Evolutionary conservation across 1,140 invertebrate species (phyloP).

Genomic region (Panulirus ornatus): DNA sequence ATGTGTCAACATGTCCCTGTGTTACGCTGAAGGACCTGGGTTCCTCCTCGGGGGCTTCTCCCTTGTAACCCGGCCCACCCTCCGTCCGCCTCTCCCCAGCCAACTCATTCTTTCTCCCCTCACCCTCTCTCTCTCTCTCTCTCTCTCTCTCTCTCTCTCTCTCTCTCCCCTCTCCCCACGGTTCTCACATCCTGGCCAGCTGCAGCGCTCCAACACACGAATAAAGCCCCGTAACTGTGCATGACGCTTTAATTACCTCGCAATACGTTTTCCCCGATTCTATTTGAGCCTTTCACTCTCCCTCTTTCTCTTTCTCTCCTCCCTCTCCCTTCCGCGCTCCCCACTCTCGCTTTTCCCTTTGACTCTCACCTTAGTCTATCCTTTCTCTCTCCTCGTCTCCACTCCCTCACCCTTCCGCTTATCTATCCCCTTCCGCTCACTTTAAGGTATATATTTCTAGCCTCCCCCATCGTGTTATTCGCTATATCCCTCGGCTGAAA

Average conservation of each 20-base stretch:
- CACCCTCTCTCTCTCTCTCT: background rate
- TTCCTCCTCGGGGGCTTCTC: no score
- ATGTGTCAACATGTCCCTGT: no score
- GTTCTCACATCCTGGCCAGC: no score
- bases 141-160: background rate
- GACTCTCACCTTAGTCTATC: background rate
- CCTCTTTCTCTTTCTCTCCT: background rate
- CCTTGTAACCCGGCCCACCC: background rate
- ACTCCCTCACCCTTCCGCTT: no score
- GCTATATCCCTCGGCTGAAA: no score
- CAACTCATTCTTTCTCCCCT: background rate
- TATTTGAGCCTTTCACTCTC: background rate
- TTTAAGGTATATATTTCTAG: no score
- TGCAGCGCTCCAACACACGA: no score
- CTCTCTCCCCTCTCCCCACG: background rate
- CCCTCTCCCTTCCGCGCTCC: background rate
- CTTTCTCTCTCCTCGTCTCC: background rate
- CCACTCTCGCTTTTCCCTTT: background rate
- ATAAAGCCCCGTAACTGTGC: background rate
- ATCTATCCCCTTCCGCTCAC: no score
- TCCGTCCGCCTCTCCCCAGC: background rate
- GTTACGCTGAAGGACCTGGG: no score
- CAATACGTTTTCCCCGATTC: background rate
- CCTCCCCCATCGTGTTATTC: no score
- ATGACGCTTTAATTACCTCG: background rate